Conservation (phyloP, 2,888 invertebrate genomes). For the Volucella zonaria region DNA sequence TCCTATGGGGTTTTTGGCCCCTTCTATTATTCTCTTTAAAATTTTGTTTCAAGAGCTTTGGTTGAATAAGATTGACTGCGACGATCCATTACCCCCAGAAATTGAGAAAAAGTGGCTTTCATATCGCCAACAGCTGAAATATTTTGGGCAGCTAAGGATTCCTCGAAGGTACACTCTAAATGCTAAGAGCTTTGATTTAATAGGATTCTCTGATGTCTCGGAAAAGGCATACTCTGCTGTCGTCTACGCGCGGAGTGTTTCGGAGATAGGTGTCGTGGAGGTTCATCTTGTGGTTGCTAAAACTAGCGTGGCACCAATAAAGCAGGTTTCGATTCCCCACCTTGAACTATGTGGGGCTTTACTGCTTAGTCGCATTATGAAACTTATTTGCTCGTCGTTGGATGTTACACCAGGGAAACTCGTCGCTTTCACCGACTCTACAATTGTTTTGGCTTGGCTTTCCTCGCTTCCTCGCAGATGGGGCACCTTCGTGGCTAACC, state of each 20-base stretch:
- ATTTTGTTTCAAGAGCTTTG: conserved; percentile 4
- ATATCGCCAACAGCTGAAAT: background rate
- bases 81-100: background rate
- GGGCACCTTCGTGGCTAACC: conserved; percentile 75
- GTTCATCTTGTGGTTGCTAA: conserved; percentile 38
- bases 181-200: conserved; percentile 5
- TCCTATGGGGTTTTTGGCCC: conserved; percentile 20
- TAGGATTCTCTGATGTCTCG: conserved; percentile 27
- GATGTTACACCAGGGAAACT: background rate
- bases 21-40: conserved; percentile 13
- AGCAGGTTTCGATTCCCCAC: conserved; percentile 49
- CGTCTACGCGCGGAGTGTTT: conserved; percentile 1
- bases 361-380: conserved; percentile 32
- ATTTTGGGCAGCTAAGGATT: conserved; percentile 10
- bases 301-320: conserved; percentile 60
- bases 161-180: conserved; percentile 1
- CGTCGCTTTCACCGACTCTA: conserved; percentile 61
- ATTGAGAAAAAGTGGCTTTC: background rate
- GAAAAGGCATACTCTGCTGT: too few relatives aligned
- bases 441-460: conserved; percentile 59
- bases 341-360: conserved; percentile 67
- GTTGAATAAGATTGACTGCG: background rate
- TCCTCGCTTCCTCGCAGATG: conserved; percentile 57
- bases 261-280: background rate
- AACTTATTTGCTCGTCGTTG: background rate